Base-by-base conservation (phyloP, 2,113 vertebrate species). In the Dipodomys spectabilis region DNA sequence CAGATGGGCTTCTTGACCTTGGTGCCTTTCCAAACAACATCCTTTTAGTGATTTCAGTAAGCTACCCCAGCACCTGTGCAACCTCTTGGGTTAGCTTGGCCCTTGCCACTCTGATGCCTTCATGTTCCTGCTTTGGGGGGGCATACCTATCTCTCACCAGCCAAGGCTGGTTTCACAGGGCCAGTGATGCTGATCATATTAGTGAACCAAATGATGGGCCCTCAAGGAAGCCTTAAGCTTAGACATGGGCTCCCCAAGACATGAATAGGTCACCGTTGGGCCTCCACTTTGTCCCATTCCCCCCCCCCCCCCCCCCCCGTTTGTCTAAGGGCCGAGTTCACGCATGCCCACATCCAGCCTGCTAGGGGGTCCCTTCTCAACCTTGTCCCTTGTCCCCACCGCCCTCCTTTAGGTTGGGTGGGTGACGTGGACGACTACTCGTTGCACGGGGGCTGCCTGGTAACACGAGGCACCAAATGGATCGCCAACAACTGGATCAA, bases 401-500 rank as follows among this genome's bases (percentile, higher is more conserved):
- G 83, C 30, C 25, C 39, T 92, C 72, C 49, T 79, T 60, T 96
- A 99, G 99, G 99, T 78, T 99, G 99, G 99, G 99, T 99, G 77
- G 99, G 99, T 5, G 99, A 99, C 92, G 95, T 99, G 89, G 99
- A 99, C 0, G 99, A 99, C 97, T 99, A 99, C 3, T 99, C 99
- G 6, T 97, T 99, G 91, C 99, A 99, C 0, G 99, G 99, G 0
- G 99, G 99, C 95, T 99, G 99, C 96, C 97, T 99, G 82, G 99
- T 99, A 93, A 98, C 98, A 4, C 98, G 97, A 0, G 99, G 99
- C 62, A 98, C 98, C n/a, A 99, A 99, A 95, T 99, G 99, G 99
- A 98, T 99, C 2, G 99, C 99, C 95, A 99, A 99, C 97, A 99
- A 99, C 97, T 99, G 99, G 99, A 99, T 99, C 95, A 99, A 99